These are phyloP conservation scores for Caenorhabditis panamensis DNA, from an alignment of 2,888 invertebrate genomes.

Conservation along the genomic window DNA sequence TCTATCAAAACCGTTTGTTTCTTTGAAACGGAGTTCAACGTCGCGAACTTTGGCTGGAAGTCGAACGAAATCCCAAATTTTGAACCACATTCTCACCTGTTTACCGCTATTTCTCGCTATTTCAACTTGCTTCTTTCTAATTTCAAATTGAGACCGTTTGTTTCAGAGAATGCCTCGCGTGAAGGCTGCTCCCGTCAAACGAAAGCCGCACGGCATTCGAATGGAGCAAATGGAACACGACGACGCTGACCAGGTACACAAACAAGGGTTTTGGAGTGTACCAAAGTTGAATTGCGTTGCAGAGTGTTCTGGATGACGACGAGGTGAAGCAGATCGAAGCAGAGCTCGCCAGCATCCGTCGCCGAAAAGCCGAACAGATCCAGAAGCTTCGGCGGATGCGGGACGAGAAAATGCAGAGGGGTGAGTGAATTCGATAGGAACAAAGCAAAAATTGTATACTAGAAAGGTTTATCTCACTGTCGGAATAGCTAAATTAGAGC, in stretches of 20 bases:
- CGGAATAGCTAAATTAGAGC: too few species aligned
- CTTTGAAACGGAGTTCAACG: too few species aligned
- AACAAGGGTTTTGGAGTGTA: neutral
- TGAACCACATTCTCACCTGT: too few species aligned
- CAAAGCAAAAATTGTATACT: neutral
- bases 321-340: slow-evolving; percentile 32
- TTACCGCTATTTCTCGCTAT: neutral
- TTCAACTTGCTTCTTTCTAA: neutral
- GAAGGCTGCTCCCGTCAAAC: slow-evolving; percentile 1
- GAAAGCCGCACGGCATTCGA: neutral
- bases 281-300: neutral
- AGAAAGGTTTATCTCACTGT: neutral
- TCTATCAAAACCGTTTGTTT: too few species aligned
- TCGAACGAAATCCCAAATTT: too few species aligned
- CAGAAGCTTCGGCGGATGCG: slow-evolving; percentile 23
- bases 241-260: too few species aligned
- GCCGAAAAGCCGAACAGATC: slow-evolving; percentile 25
- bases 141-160: neutral
- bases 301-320: slow-evolving; percentile 40
- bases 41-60: too few species aligned
- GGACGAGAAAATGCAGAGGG: neutral
- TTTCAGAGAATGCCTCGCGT: slow-evolving; percentile 28
- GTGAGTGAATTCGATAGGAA: neutral
- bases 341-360: slow-evolving; percentile 23
- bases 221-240: neutral